phyloP scores from a whole-genome alignment of 1,140 invertebrate species.

The Trialeurodes vaporariorum region DNA sequence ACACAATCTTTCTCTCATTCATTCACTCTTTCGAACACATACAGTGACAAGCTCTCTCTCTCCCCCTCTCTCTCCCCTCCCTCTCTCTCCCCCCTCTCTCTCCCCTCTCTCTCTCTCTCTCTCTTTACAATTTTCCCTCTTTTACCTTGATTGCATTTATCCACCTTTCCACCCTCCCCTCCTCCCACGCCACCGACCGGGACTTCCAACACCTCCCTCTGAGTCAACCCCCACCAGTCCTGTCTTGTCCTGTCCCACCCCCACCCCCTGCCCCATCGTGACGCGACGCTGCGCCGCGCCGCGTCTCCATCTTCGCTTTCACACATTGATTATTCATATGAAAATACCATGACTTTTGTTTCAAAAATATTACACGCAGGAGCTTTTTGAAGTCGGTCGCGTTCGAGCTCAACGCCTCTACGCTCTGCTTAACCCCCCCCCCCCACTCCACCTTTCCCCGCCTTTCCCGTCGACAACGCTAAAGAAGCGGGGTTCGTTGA shows the following conservation, averaged over 20 bases:
- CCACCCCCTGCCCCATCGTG: not conserved
- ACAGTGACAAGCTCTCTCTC: too few relatives aligned
- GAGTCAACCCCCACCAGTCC: too few relatives aligned
- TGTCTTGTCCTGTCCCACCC: not conserved
- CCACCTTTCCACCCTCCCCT: not conserved
- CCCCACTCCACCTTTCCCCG: not conserved
- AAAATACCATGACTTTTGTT: not conserved
- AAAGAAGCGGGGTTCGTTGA: too few relatives aligned
- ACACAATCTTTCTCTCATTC: too few relatives aligned
- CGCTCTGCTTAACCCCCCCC: too few relatives aligned
- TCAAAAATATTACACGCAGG: not conserved
- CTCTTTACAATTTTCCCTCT: not conserved
- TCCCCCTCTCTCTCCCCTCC: too few relatives aligned
- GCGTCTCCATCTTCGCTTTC: too few relatives aligned
- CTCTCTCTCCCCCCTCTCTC: not conserved
- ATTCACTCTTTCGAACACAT: too few relatives aligned
- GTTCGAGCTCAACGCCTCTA: too few relatives aligned
- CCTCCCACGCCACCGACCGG: not conserved
- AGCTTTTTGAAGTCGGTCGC: not conserved
- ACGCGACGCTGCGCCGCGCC: too few relatives aligned
- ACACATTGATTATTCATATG: conserved; percentile 1
- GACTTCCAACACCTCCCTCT: too few relatives aligned
- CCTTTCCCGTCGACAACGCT: too few relatives aligned
- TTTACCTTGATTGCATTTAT: conserved; percentile 1
- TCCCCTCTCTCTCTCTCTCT: not conserved